Evolutionary conservation across 2,113 vertebrate genomes (phyloP), one percentile per base, ranked within the genome.

Genomic region (Pelecanus crispus): DNA sequence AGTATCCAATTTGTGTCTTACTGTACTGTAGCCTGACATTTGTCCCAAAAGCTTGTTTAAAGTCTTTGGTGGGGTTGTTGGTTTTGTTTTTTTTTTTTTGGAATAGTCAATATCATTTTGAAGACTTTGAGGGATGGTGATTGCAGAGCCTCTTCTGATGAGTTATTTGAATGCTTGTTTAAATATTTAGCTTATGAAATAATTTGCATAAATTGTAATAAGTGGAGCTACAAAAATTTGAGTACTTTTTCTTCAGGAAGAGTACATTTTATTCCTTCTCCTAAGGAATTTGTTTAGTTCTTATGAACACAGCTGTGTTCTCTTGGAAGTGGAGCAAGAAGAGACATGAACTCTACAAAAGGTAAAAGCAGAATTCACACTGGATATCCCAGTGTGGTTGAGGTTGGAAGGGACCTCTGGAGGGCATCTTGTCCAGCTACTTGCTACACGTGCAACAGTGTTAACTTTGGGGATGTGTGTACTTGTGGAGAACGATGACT

Each of bases 291-390:
- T 62, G 4, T 58, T 70, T 55, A 49, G 28, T 65, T 58, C n/a
- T 92, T 82, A 29, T 25, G 28, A 72, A n/a, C 21, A 25, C 7
- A 13, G 19, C 7, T 78, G 36, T 90, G 7, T 52, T 90, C 74
- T 44, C 74, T 70, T 80, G 45, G 31, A 93, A 77, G 7, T 26
- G 5, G 19, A 72, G 26, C 38, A 73, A 91, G 71, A 73, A 8
- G 9, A 40, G 19, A 62, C 36, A 3, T 59, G 7, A 59, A 13
- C 2, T 58, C 7, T 73, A 24, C 32, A 70, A 65, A 75, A 68
- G 7, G 11, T n/a, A 10, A 47, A 75, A 75, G 4, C 0, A 0
- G 42, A 42, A 19, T 74, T 87, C 29, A 63, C 10, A 3, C 44
- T 82, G n/a, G 21, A 26, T 58, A 22, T 38, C 15, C 22, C 40